Percentiles rank a stretch among this genome's conserved stretches.
These are phyloP conservation scores for Rhinoptilus africanus DNA, from an alignment of 2,113 vertebrate genomes.

Conservation along the genomic window DNA sequence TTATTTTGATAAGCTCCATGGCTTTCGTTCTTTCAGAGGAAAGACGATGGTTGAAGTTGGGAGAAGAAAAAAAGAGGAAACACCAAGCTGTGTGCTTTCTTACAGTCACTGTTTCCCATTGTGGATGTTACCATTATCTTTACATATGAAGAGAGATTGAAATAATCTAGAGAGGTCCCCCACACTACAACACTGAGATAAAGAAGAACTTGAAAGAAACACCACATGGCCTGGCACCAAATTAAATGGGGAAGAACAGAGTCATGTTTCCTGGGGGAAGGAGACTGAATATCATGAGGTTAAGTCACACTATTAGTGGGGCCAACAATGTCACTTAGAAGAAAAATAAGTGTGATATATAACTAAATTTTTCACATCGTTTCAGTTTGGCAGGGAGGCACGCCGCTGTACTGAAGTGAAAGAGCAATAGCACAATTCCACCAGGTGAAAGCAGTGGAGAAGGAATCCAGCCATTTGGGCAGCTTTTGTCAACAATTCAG, in stretches of 20 bases:
- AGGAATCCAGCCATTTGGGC: neutral
- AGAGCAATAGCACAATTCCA: neutral
- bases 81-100: slow-evolving; percentile 56
- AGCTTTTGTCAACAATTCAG: neutral
- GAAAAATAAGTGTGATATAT: slow-evolving; percentile 30
- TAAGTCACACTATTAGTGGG: slow-evolving; percentile 58
- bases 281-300: slow-evolving; percentile 58
- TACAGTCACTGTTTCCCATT: slow-evolving; percentile 38
- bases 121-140: slow-evolving; percentile 62
- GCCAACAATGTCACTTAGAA: slow-evolving; percentile 51
- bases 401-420: neutral
- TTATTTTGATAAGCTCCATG: slow-evolving; percentile 60
- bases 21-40: slow-evolving; percentile 42
- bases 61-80: slow-evolving; percentile 25
- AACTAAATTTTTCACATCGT: neutral
- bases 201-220: slow-evolving; percentile 56
- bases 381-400: neutral
- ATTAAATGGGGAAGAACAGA: slow-evolving; percentile 63
- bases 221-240: slow-evolving; percentile 37
- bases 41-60: slow-evolving; percentile 35
- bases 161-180: slow-evolving; percentile 57
- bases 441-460: neutral
- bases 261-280: slow-evolving; percentile 44
- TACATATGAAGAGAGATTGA: slow-evolving; percentile 63
- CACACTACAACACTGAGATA: slow-evolving; percentile 42